Percentiles rank a stretch among this genome's conserved stretches.
phyloP scores from a whole-genome alignment of 2,797 vertebrate genomes.

The Poeciliopsis gracilis region DNA sequence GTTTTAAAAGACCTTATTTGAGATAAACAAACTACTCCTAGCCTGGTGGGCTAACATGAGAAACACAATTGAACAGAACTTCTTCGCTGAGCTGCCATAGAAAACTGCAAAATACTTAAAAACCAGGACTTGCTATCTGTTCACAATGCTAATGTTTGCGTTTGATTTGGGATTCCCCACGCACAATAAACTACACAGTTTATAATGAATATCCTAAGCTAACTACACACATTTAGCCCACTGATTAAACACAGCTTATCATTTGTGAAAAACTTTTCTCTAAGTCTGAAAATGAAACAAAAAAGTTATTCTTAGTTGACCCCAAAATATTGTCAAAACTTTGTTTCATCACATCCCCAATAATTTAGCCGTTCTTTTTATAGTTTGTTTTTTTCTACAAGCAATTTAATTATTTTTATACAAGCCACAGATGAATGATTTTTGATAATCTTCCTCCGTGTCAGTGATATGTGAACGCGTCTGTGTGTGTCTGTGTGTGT shows the following conservation, averaged over 20 bases:
- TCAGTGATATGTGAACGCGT: slow-evolving; percentile 6
- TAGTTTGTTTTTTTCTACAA: background rate
- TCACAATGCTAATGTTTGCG: too few relatives aligned
- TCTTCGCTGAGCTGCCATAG: background rate
- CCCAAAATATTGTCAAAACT: background rate
- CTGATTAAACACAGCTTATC: background rate
- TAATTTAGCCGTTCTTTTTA: background rate
- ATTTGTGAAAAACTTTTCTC: background rate
- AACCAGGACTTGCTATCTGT: background rate
- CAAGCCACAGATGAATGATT: background rate
- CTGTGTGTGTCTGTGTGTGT: slow-evolving; percentile 26
- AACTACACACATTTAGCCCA: background rate
- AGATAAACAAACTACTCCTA: too few relatives aligned
- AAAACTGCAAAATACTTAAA: background rate
- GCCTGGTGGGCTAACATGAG: too few relatives aligned
- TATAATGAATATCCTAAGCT: background rate
- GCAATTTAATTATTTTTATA: background rate
- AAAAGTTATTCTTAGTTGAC: background rate
- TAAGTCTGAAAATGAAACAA: background rate
- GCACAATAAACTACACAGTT: too few relatives aligned
- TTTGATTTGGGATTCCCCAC: too few relatives aligned
- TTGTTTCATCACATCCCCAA: background rate
- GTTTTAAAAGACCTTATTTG: too few relatives aligned
- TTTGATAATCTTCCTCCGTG: background rate
- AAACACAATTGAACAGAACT: too few relatives aligned